Base-by-base conservation (phyloP, 1,140 invertebrate species). In the Temnothorax longispinosus region DNA sequence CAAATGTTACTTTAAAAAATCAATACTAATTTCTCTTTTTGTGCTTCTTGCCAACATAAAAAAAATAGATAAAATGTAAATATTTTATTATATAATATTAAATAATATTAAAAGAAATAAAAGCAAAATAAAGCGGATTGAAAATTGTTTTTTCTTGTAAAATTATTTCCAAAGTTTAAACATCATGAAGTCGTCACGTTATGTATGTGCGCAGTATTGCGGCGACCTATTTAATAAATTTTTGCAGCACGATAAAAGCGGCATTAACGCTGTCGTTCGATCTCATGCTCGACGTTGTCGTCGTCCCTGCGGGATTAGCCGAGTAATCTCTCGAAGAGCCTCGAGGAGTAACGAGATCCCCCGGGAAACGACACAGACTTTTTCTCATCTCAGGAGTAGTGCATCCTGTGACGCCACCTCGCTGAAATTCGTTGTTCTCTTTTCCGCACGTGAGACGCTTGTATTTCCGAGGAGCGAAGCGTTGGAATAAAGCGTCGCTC, bases 331-430 rank as follows among this genome's bases (percentile, higher is more conserved):
- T 88, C 50, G 77, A 72, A 90, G 89, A 88, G 90, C 89, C 56
- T 86, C 75, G 84, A 85, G 89, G 69, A 90, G 89, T 91, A 91
- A 91, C 90, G 90, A 91, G 90, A 86, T 90, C 89, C 89, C 75
- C 10, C 47, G 90, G 62, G 90, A 74, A 76, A 85, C 89, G 90
- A 80, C 80, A 84, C 69, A 78, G 89, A 88, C 82, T 88, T 90
- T 91, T 90, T 91, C 89, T 91, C 90, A 90, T 90, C 89, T 90
- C 82, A 84, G 44, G 58, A 91, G 72, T 87, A 85, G 78, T 77
- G 81, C 77, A 54, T 65, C 52, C 62, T 82, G 32, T n/a, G 75
- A 62, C 52, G 87, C 77, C 54, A 82, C 54, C 65, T 72, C 65
- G 65, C 50, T 38, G 56, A 74, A 82, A 84, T 84, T 84, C 69